These are phyloP conservation scores for Danaus chrysippus DNA, from an alignment of 2,888 invertebrate species.

Conservation along the genomic window DNA sequence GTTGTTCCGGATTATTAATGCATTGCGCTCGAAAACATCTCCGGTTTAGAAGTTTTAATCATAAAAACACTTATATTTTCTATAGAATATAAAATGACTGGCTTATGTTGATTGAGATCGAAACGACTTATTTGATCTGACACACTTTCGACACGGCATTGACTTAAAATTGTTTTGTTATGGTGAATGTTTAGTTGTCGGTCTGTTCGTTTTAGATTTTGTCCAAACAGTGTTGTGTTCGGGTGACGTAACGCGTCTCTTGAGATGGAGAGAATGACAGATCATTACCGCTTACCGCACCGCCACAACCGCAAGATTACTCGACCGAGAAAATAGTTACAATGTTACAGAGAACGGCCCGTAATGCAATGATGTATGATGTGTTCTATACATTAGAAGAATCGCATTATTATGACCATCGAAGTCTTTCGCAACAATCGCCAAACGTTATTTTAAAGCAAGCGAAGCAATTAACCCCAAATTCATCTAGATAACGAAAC, in stretches of 20 bases:
- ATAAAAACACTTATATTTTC: conserved; percentile 48
- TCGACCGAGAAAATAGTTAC: conserved; percentile 9
- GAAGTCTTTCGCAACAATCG: conserved; percentile 38
- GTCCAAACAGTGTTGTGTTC: conserved; percentile 49
- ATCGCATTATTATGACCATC: too few relatives aligned
- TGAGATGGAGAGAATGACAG: conserved; percentile 45
- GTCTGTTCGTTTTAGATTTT: conserved; percentile 45
- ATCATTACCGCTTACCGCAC: conserved; percentile 48
- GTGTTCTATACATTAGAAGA: background rate
- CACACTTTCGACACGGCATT: conserved; percentile 57
- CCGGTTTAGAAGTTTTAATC: conserved; percentile 28
- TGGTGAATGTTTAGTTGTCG: conserved; percentile 32
- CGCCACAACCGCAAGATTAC: conserved; percentile 25
- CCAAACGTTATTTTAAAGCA: conserved; percentile 64
- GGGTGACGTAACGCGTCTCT: conserved; percentile 56
- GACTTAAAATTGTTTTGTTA: conserved; percentile 38
- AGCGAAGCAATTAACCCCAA: conserved; percentile 55
- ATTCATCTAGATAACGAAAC: conserved; percentile 47
- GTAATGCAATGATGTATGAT: conserved; percentile 7
- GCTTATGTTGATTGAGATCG: conserved; percentile 43
- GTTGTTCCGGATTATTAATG: conserved; percentile 19
- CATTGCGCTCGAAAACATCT: conserved; percentile 31
- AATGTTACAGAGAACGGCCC: conserved; percentile 9
- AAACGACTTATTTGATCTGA: conserved; percentile 50
- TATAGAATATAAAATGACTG: conserved; percentile 46